A percentile compares a stretch with the other conserved stretches of the same genome.
phyloP scores from a whole-genome alignment of 2,113 vertebrate species.

The Dicentrarchus labrax region DNA sequence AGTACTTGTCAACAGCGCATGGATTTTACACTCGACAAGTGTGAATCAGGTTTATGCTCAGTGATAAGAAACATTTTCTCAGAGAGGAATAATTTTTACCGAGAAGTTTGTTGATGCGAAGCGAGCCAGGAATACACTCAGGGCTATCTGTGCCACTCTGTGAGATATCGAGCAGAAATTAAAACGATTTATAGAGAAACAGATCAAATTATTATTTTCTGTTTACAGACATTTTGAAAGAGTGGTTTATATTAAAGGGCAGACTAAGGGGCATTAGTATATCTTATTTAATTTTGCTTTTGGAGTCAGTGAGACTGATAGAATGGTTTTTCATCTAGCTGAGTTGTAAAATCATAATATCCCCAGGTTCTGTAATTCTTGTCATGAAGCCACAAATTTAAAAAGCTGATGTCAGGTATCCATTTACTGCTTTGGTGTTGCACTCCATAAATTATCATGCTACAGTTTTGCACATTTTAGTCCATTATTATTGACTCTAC shows the following conservation, averaged over 20 bases:
- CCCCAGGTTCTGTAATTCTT: neutral
- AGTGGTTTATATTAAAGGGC: slow-evolving; percentile 15
- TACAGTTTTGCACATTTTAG: neutral
- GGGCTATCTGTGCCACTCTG: neutral
- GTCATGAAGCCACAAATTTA: neutral
- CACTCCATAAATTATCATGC: slow-evolving; percentile 11
- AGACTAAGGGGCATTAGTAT: neutral
- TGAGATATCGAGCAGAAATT: slow-evolving; percentile 15
- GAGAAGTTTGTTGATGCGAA: slow-evolving; percentile 6
- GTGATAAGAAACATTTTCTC: slow-evolving; percentile 45
- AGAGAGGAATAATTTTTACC: slow-evolving; percentile 25
- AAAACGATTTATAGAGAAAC: slow-evolving; percentile 16
- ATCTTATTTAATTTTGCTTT: neutral
- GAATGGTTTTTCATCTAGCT: neutral
- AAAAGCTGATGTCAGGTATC: neutral
- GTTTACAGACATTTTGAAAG: neutral
- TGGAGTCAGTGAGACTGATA: neutral
- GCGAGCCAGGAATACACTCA: slow-evolving; percentile 12
- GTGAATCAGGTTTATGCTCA: slow-evolving; percentile 17
- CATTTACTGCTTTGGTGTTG: slow-evolving; percentile 15
- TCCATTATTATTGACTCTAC: slow-evolving; percentile 2
- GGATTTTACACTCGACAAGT: slow-evolving; percentile 40
- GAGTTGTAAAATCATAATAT: neutral
- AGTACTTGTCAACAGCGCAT: slow-evolving; percentile 38
- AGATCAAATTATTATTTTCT: neutral